These are phyloP conservation scores for Chrysotoxum bicinctum DNA, from an alignment of 2,888 invertebrate species.

Conservation along the genomic window DNA sequence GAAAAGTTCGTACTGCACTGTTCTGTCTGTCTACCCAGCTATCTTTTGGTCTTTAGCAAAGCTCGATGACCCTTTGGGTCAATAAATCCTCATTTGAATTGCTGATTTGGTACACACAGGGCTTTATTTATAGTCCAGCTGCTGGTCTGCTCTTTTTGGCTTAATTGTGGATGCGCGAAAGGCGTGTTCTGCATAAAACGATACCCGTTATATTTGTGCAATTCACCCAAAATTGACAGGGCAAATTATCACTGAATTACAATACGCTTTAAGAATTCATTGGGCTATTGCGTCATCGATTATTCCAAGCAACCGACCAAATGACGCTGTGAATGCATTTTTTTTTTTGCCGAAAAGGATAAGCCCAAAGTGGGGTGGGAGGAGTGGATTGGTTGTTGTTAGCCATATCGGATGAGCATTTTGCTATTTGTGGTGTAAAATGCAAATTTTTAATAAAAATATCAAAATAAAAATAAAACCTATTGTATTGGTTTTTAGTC, in stretches of 20 bases:
- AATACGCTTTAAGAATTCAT: conserved; percentile 57
- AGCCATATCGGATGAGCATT: background rate
- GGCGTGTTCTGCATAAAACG: background rate
- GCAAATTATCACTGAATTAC: conserved; percentile 72
- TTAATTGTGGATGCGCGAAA: conserved; percentile 2
- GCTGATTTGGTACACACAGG: conserved; percentile 68
- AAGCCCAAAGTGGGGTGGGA: background rate
- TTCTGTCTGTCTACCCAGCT: background rate
- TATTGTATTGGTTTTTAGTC: too few relatives aligned
- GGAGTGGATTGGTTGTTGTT: background rate
- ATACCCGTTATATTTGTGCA: conserved; percentile 20
- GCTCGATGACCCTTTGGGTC: conserved; percentile 66
- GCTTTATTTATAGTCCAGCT: conserved; percentile 59
- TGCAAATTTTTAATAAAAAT: background rate
- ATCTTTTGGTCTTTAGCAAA: conserved; percentile 26
- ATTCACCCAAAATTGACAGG: conserved; percentile 59
- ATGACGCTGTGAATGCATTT: conserved; percentile 4
- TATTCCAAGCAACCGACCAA: conserved; percentile 23
- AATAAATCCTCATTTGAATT: conserved; percentile 72
- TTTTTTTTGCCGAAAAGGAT: background rate
- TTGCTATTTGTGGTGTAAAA: conserved; percentile 21
- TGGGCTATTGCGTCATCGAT: conserved; percentile 53
- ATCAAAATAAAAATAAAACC: background rate
- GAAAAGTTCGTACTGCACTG: background rate
- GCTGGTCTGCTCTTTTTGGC: conserved; percentile 23